Conservation (phyloP, 2,797 vertebrate genomes). For the Mastacembelus armatus region DNA sequence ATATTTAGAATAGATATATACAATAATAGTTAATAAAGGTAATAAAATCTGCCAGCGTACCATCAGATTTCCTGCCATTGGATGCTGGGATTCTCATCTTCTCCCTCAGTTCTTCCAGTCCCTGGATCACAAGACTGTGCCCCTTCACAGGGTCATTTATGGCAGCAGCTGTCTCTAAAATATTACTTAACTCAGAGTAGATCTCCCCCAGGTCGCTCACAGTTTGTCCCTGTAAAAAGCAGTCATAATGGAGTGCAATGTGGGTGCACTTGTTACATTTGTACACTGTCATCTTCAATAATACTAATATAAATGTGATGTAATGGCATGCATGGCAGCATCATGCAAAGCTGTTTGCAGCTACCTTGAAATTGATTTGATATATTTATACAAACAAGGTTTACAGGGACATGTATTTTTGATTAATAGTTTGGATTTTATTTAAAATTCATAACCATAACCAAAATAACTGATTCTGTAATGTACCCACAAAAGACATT, state of each 20-base stretch:
- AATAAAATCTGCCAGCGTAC: too few species aligned
- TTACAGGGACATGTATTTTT: background rate
- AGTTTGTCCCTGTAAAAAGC: conserved; percentile 78
- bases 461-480: background rate
- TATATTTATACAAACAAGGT: background rate
- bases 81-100: conserved; percentile 79
- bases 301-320: too few species aligned
- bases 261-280: too few species aligned
- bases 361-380: background rate
- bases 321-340: background rate
- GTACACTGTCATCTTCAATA: too few species aligned
- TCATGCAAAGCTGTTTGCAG: background rate
- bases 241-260: background rate
- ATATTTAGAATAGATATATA: background rate
- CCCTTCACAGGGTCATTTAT: conserved; percentile 75
- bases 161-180: conserved; percentile 84
- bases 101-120: conserved; percentile 83
- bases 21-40: too few species aligned
- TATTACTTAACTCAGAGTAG: conserved; percentile 79
- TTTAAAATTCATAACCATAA: too few species aligned
- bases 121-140: conserved; percentile 80
- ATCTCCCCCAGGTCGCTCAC: conserved; percentile 84
- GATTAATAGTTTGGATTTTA: too few species aligned
- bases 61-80: conserved; percentile 78
- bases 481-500: too few species aligned